A percentile compares a stretch with the other conserved stretches of the same genome.
Conservation (phyloP, 2,888 invertebrate genomes). For the Hydrotaea cyrtoneurina region DNA sequence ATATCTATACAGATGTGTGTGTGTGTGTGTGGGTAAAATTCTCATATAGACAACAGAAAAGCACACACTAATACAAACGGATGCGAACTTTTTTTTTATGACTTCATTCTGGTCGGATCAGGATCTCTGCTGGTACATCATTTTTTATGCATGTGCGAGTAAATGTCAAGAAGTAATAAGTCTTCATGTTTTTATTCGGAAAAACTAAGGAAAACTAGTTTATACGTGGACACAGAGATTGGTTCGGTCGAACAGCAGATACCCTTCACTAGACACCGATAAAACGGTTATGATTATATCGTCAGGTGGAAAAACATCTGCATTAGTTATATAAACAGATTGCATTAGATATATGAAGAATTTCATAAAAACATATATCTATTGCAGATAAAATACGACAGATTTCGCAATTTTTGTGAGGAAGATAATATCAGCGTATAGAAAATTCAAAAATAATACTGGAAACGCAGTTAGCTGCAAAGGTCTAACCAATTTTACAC, state of each 20-base stretch:
- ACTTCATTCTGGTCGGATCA: slow-evolving; percentile 45
- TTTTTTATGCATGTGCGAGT: slow-evolving; percentile 16
- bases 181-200: slow-evolving; percentile 12
- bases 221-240: background rate
- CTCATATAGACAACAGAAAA: slow-evolving; percentile 2
- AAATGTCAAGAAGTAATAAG: slow-evolving; percentile 46
- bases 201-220: slow-evolving; percentile 4
- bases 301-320: no score
- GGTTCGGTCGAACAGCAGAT: background rate
- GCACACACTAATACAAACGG: slow-evolving; percentile 13
- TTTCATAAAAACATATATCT: no score
- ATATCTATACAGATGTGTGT: background rate
- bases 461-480: no score
- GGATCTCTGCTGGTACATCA: slow-evolving; percentile 37
- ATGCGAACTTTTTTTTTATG: slow-evolving; percentile 60
- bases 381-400: no score
- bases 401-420: no score
- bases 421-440: no score
- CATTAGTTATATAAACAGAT: no score
- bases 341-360: no score
- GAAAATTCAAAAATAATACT: no score
- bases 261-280: no score
- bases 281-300: no score
- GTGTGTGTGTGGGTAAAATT: background rate
- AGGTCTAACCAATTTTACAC: no score